Conservation (phyloP, 2,797 vertebrate genomes). For the Malacoctenus gilli region DNA sequence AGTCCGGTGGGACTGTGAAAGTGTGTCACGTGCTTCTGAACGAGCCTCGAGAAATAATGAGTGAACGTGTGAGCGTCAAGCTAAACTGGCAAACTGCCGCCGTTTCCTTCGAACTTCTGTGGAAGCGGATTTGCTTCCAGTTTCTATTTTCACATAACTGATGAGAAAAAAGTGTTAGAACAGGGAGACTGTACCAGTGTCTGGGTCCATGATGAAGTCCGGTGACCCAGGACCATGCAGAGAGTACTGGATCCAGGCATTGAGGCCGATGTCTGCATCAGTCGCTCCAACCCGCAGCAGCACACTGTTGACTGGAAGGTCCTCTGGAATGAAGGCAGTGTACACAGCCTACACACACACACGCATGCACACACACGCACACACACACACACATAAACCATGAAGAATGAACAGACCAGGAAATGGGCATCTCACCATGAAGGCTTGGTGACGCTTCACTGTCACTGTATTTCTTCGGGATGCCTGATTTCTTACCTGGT, state of each 20-base stretch:
- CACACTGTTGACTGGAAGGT: constrained; percentile 86
- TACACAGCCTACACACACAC: constrained; percentile 83
- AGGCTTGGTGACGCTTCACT: too few species aligned
- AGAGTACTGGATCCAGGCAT: constrained; percentile 89
- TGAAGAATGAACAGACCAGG: too few species aligned
- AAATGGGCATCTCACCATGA: too few species aligned
- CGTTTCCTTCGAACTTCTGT: too few species aligned
- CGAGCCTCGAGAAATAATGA: not conserved
- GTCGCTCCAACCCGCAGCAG: constrained; percentile 87
- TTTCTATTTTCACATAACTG: not conserved
- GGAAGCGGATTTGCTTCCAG: too few species aligned
- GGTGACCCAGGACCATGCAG: constrained; percentile 88
- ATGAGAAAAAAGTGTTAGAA: not conserved
- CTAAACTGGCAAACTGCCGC: not conserved
- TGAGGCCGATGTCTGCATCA: constrained; percentile 89
- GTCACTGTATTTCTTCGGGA: too few species aligned
- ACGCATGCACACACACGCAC: constrained; percentile 13
- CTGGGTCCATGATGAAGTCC: constrained; percentile 90
- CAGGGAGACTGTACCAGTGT: constrained; percentile 83
- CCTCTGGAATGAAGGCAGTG: constrained; percentile 86
- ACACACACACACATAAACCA: not conserved
- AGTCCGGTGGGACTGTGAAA: too few species aligned
- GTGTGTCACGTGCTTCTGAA: not conserved
- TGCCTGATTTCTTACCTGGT: constrained; percentile 83
- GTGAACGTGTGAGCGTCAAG: not conserved